phyloP scores from a whole-genome alignment of 2,888 invertebrate genomes.

The Philhelius pedissequus region DNA sequence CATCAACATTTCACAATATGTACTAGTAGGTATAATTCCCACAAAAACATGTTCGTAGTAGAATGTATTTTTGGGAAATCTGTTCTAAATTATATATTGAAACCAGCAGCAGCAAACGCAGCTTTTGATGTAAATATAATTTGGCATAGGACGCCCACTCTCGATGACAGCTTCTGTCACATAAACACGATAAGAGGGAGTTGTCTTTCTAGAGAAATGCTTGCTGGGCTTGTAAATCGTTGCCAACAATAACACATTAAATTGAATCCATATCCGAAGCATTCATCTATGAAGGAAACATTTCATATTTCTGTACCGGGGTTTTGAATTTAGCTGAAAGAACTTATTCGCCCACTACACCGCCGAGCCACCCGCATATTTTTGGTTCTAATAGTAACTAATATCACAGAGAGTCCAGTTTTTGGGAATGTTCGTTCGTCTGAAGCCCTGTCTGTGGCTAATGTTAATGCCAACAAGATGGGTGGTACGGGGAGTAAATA shows the following conservation, averaged over 20 bases:
- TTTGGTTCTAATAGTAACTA: neutral
- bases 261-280: slow-evolving; percentile 57
- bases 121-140: slow-evolving; percentile 13
- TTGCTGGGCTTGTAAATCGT: slow-evolving; percentile 48
- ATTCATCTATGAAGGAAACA: slow-evolving; percentile 28
- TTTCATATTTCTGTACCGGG: slow-evolving; percentile 33
- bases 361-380: neutral
- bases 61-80: neutral
- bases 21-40: neutral
- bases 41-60: neutral
- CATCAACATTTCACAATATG: slow-evolving; percentile 14
- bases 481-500: neutral
- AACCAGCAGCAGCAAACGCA: slow-evolving; percentile 32
- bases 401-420: slow-evolving; percentile 2
- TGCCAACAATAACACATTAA: slow-evolving; percentile 59
- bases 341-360: neutral
- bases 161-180: slow-evolving; percentile 37
- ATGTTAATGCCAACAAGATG: slow-evolving; percentile 23
- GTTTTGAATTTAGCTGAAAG: slow-evolving; percentile 18
- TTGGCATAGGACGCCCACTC: neutral
- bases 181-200: neutral
- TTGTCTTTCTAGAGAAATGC: slow-evolving; percentile 23
- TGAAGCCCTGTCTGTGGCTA: slow-evolving; percentile 18
- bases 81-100: slow-evolving; percentile 45
- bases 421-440: neutral